Evolutionary conservation across 1,140 invertebrate species (phyloP).

Genomic region (Drosophila nikananu): DNA sequence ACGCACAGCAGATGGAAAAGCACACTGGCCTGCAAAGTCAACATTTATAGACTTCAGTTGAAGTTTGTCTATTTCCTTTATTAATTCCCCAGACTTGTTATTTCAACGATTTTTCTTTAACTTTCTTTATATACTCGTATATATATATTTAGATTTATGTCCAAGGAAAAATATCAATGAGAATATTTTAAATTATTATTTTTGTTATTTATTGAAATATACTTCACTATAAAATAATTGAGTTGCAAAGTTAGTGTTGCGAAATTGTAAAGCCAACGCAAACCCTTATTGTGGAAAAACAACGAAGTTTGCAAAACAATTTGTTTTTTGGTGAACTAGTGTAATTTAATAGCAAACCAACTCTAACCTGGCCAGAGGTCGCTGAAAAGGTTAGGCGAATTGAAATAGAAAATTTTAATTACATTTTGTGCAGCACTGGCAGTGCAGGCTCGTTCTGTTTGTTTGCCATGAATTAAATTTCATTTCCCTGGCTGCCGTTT

Average conservation of each 20-base stretch:
- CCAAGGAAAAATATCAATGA: not conserved
- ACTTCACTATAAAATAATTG: not conserved
- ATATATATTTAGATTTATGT: not conserved
- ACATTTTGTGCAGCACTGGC: constrained; percentile 75
- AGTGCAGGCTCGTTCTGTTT: constrained; percentile 53
- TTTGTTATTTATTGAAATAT: not conserved
- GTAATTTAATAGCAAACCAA: constrained; percentile 26
- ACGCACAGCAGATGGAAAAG: constrained; percentile 43
- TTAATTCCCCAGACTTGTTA: not conserved
- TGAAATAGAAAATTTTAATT: constrained; percentile 82
- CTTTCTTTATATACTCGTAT: not conserved
- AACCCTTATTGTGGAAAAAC: not conserved
- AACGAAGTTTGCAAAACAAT: not conserved
- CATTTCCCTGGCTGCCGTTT: constrained; percentile 63
- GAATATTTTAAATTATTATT: not conserved
- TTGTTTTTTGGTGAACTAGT: constrained; percentile 4
- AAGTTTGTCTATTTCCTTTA: accelerated
- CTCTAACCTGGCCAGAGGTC: constrained; percentile 38
- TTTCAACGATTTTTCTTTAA: not conserved
- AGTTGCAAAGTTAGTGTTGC: not conserved
- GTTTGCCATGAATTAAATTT: constrained; percentile 81
- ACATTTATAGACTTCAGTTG: not conserved
- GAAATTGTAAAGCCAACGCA: not conserved
- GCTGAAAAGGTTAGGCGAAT: constrained; percentile 70
- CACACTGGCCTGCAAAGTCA: not conserved